These are phyloP conservation scores for Scartelaos histophorus DNA, from an alignment of 2,113 vertebrate genomes.

Conservation along the genomic window DNA sequence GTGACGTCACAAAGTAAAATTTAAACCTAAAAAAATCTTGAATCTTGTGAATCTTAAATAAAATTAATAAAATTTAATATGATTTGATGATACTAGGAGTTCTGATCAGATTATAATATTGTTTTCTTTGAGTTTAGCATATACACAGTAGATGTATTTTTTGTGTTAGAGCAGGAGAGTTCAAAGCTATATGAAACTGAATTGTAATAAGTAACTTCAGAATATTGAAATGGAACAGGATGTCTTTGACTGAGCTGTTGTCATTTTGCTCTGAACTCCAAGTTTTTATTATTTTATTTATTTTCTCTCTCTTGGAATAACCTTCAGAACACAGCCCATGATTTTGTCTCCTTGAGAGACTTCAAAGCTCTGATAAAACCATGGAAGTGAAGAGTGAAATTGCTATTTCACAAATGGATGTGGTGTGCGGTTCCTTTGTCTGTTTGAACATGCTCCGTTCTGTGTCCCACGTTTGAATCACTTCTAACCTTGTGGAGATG, in stretches of 20 bases:
- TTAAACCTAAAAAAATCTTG: too few relatives aligned
- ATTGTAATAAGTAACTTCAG: background rate
- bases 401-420: slow-evolving; percentile 3
- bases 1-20: too few relatives aligned
- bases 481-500: slow-evolving; percentile 6
- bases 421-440: background rate
- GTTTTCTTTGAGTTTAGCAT: too few relatives aligned
- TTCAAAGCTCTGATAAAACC: slow-evolving; percentile 11
- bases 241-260: background rate
- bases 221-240: background rate
- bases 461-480: background rate
- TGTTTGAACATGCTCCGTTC: background rate
- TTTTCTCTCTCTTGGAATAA: background rate
- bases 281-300: background rate
- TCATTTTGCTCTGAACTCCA: background rate
- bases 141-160: too few relatives aligned
- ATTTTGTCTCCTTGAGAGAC: slow-evolving; percentile 12
- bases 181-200: background rate
- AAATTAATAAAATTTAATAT: too few relatives aligned
- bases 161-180: too few relatives aligned
- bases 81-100: too few relatives aligned
- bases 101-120: too few relatives aligned
- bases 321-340: slow-evolving; percentile 5
- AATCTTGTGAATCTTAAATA: too few relatives aligned
- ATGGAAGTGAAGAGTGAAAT: slow-evolving; percentile 11